Percentiles rank a stretch among this genome's conserved stretches.
These are phyloP conservation scores for Prinia subflava DNA, from an alignment of 2,113 vertebrate species.

Conservation along the genomic window DNA sequence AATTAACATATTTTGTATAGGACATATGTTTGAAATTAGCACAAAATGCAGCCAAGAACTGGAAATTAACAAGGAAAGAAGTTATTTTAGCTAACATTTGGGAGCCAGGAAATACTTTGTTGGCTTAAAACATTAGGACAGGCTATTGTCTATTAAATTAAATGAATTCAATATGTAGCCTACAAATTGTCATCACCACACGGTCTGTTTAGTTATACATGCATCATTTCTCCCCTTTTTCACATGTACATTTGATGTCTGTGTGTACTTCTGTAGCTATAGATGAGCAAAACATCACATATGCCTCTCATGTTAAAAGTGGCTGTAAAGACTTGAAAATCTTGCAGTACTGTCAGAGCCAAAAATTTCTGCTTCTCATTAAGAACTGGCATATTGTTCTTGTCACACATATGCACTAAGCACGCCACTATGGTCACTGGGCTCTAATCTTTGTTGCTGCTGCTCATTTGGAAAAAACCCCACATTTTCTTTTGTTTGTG, in stretches of 20 bases:
- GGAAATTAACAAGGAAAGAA: slow-evolving; percentile 68
- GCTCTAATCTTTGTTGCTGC: slow-evolving; percentile 27
- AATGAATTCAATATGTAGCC: slow-evolving; percentile 47
- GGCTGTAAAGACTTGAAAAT: neutral
- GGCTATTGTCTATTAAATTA: slow-evolving; percentile 66
- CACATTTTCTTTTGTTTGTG: neutral
- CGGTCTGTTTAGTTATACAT: neutral
- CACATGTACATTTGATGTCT: neutral
- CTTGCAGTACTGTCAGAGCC: neutral
- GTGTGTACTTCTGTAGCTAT: neutral
- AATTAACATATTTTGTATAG: slow-evolving; percentile 71
- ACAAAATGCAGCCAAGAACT: slow-evolving; percentile 68
- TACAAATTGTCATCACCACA: slow-evolving; percentile 37
- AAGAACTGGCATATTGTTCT: slow-evolving; percentile 9
- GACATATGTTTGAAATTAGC: slow-evolving; percentile 76
- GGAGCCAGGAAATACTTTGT: slow-evolving; percentile 45
- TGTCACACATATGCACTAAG: neutral
- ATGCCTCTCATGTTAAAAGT: neutral
- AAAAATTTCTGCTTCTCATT: slow-evolving; percentile 26
- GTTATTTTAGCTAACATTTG: slow-evolving; percentile 72
- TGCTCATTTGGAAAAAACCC: slow-evolving; percentile 3
- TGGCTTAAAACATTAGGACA: slow-evolving; percentile 63
- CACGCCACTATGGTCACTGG: neutral
- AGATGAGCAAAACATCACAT: neutral
- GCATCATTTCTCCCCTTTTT: neutral